Evolutionary conservation across 37 sponge, comb jelly and placozoan genomes (phyloP).

Genomic region (Beroe ovata): DNA sequence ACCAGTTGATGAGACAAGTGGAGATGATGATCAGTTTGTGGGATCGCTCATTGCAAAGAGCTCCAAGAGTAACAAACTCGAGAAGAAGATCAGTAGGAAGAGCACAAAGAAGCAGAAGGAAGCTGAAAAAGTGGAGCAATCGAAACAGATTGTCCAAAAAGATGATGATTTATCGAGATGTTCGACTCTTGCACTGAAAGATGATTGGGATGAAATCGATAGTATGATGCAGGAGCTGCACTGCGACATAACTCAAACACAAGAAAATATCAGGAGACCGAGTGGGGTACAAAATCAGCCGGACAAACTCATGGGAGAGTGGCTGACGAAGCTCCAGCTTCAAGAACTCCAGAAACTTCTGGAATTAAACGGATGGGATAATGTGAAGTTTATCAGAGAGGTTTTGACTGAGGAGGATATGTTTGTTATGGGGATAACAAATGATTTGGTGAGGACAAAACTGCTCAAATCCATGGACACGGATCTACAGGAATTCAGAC

Average conservation of each 20-base stretch:
- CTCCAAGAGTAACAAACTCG: conserved; percentile 33
- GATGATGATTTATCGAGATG: background rate
- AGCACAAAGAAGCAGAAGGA: conserved; percentile 8
- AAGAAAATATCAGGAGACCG: conserved; percentile 10
- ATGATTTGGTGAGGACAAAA: conserved; percentile 3
- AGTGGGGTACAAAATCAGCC: background rate
- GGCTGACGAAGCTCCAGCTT: conserved; percentile 35
- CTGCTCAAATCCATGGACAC: background rate
- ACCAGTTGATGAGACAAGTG: background rate
- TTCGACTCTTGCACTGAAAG: conserved; percentile 7
- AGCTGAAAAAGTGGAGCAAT: background rate
- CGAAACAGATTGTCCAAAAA: background rate
- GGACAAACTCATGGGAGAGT: conserved; percentile 21
- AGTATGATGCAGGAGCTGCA: conserved; percentile 26
- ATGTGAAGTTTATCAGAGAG: conserved; percentile 21
- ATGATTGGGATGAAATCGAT: conserved; percentile 57
- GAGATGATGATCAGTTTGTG: conserved; percentile 22
- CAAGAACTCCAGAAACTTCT: conserved; percentile 3
- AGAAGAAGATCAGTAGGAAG: conserved; percentile 25
- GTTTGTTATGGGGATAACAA: conserved; percentile 13
- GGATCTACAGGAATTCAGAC: background rate
- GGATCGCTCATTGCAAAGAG: conserved; percentile 47
- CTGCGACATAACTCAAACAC: conserved; percentile 5
- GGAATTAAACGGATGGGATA: conserved; percentile 56
- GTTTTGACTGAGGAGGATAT: conserved; percentile 25